Base-by-base conservation (phyloP, 2,888 invertebrate genomes). In the Pristionchus exspectatus region DNA sequence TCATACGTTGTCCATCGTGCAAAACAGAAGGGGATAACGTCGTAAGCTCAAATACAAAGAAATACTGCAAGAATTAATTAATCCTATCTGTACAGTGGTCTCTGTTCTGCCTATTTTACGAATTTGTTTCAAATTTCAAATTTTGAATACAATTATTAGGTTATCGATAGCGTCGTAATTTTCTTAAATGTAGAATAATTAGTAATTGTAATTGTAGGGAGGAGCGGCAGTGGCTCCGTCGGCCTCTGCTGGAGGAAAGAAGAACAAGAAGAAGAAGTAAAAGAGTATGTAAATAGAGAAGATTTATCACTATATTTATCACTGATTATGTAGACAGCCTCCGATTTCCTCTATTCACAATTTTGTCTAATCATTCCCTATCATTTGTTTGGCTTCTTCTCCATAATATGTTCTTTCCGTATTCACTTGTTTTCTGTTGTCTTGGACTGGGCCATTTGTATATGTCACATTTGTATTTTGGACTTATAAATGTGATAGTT, bases 251-350 rank as follows among this genome's bases (percentile, higher is more conserved):
- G 84, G 84, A 85, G 50, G 50, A 50, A 85, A 85, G 84, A 85
- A 56, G 33, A 85, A 85, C 24, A 85, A 85, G 30, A 85, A 85
- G 84, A 85, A 85, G 84, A 59, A 85, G 59, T 83, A 54, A 44
- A 77, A n/a, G 56, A 85, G 24, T 63, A 83, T 83, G 27, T 56
- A 74, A 54, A 33, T 85, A 85, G 3, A 85, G 30, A 59, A 30
- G 7, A 59, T 59, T 33, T 59, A 85, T 30, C 30, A n/a, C 10
- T 59, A 21, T 85, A 59, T 85, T 59, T 83, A 83, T 83, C 56
- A 83, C 14, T 56, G 16, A 27, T 54, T 56, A 85, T 59, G 33
- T n/a, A 56, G 33, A 56, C 59, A 59, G 30, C 24, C 59, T 30
- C 38, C 9, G 27, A 21, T 24, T 85, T 27, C 14, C 38, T n/a